phyloP scores from a whole-genome alignment of 2,888 invertebrate genomes.

The Mimas tiliae region DNA sequence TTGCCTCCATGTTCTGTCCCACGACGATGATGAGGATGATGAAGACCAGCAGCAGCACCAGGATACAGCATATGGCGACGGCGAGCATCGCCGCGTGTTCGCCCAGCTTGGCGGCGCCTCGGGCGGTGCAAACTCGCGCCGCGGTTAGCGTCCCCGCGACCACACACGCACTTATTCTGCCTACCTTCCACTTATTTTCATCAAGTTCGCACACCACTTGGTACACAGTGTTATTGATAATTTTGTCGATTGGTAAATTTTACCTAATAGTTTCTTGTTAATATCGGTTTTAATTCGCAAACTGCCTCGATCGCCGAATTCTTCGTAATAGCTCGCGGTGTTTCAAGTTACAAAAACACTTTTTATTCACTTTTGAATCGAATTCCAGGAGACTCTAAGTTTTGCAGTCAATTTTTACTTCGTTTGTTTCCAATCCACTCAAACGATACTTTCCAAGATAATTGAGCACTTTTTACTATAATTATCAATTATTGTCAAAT shows the following conservation, averaged over 20 bases:
- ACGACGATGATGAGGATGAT: conserved; percentile 93
- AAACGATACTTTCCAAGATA: not conserved
- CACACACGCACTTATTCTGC: conserved; percentile 63
- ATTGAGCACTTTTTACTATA: conserved; percentile 9
- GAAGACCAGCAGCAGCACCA: conserved; percentile 91
- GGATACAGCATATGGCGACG: conserved; percentile 93
- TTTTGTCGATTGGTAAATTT: not conserved
- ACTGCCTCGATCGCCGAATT: not conserved
- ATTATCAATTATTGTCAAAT: conserved; percentile 13
- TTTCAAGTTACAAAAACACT: not conserved
- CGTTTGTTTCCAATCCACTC: not conserved
- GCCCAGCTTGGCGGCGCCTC: conserved; percentile 78
- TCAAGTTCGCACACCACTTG: not conserved
- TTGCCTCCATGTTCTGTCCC: conserved; percentile 89
- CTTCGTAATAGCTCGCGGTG: not conserved
- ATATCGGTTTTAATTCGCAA: not conserved
- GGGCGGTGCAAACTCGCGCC: conserved; percentile 66
- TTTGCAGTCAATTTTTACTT: not conserved
- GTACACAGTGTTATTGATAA: not conserved
- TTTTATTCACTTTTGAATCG: not conserved
- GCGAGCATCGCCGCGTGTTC: conserved; percentile 89
- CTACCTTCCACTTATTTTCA: conserved; percentile 27
- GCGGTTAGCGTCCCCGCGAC: conserved; percentile 64
- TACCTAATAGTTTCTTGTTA: not conserved
- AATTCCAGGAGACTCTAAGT: not conserved